Base-by-base conservation (phyloP, 2,888 invertebrate species). In the Oasisia sp. region DNA sequence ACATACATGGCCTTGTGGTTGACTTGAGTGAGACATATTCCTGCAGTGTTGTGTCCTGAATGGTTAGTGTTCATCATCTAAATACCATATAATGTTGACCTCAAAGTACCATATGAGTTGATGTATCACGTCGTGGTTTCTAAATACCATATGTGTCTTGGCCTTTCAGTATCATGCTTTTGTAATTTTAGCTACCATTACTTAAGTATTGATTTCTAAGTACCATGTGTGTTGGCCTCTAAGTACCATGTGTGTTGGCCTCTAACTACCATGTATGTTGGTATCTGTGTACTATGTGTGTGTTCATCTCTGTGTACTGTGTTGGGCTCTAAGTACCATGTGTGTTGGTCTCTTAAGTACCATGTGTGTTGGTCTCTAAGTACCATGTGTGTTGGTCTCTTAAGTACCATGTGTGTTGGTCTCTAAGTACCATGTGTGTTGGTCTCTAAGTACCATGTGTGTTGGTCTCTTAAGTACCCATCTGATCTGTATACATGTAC, bases 271-370 rank as follows among this genome's bases (percentile, higher is more conserved):
- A 19, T 32, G 9, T 12, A 11, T 50, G 50, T 50, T 45, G 45
- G 45, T 11, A 7, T 45, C 45, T 45, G 11, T 1, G 45, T 45
- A 11, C 8, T 45, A 11, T 45, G n/a, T 94, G 50, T 94, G 95
- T 95, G 94, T 95, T 11, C 93, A 94, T 92, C 95, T 96, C 92
- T 92, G 94, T 56, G 92, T 96, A 94, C 95, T 95, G 93, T n/a
- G n/a, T n/a, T n/a, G n/a, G n/a, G n/a, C 32, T 91, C 91, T 45
- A 93, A 93, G 32, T 50, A 12, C 38, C 11, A 19, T 11, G 11
- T 32, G 32, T 89, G 32, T 32, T 89, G 11, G 11, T 19, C 7
- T 32, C 89, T 89, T 50, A 50, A 12, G 56, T 91, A 12, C 38
- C 11, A 12, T 9, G 32, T 4, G 32, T 89, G 32, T 32, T 89